Evolutionary conservation across 2,113 vertebrate genomes (phyloP).

Genomic region (Embiotoca jacksoni): DNA sequence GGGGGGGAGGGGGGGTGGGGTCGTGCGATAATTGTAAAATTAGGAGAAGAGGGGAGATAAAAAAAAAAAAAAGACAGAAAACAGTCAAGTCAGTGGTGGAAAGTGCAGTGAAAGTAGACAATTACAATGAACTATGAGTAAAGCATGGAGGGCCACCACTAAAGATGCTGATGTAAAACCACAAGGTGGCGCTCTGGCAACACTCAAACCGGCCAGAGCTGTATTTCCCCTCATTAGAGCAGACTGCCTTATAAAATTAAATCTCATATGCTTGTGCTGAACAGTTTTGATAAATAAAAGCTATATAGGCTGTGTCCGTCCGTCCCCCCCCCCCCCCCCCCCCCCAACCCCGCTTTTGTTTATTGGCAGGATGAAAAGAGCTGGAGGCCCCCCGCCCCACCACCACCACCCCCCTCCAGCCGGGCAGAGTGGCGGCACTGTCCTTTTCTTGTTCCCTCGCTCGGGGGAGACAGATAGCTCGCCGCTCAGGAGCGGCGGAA

Average conservation of each 20-base stretch:
- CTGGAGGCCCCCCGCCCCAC: conserved; percentile 32
- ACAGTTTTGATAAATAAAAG: conserved; percentile 21
- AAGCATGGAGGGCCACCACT: conserved; percentile 15
- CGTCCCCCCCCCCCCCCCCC: not conserved
- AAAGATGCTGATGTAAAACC: conserved; percentile 29
- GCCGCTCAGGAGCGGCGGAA: conserved; percentile 62
- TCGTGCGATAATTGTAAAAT: conserved; percentile 20
- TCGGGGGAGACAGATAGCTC: conserved; percentile 70
- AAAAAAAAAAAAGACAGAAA: conserved; percentile 36
- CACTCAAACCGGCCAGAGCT: conserved; percentile 20
- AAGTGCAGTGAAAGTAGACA: not conserved
- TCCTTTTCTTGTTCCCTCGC: conserved; percentile 60
- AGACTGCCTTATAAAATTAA: conserved; percentile 27
- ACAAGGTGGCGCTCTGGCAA: conserved; percentile 68
- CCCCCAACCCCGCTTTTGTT: conserved; percentile 27
- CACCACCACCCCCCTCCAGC: not conserved
- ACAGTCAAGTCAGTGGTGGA: conserved; percentile 30
- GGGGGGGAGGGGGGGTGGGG: not conserved
- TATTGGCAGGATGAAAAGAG: conserved; percentile 37
- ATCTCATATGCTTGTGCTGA: conserved; percentile 14
- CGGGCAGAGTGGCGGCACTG: conserved; percentile 5
- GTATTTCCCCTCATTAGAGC: conserved; percentile 49
- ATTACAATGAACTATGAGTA: conserved; percentile 16
- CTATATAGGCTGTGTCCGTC: conserved; percentile 6
- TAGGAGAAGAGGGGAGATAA: conserved; percentile 26